A percentile compares a stretch with the other conserved stretches of the same genome.
phyloP scores from a whole-genome alignment of 1,140 invertebrate species.

The Drosophila trapezifrons region DNA sequence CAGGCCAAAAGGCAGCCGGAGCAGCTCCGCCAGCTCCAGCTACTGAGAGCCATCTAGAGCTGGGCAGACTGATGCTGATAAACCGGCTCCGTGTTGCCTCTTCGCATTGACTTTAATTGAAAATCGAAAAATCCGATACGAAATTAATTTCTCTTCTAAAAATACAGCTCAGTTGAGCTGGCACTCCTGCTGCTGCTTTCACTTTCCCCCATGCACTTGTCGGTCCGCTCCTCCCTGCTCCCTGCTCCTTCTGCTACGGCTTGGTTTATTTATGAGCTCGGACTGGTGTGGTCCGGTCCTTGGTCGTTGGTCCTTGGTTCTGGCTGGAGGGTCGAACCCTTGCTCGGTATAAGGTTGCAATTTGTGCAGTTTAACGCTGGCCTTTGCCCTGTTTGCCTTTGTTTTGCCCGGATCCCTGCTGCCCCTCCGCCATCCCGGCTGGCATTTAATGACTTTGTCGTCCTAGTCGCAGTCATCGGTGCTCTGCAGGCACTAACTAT shows the following conservation, averaged over 20 bases:
- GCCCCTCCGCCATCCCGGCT: conserved; percentile 7
- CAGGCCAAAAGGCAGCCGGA: conserved; percentile 15
- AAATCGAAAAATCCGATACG: conserved; percentile 82
- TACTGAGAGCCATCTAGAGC: conserved; percentile 17
- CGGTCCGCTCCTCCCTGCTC: conserved; percentile 18
- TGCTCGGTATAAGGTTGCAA: conserved; percentile 72
- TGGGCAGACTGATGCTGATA: conserved; percentile 13
- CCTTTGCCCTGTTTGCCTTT: conserved; percentile 65
- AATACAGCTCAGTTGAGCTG: conserved; percentile 60
- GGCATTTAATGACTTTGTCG: conserved; percentile 80
- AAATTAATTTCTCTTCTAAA: conserved; percentile 83
- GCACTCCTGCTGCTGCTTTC: conserved; percentile 42
- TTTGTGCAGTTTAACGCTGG: conserved; percentile 82
- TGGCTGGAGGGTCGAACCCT: conserved; percentile 26
- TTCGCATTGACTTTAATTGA: conserved; percentile 80
- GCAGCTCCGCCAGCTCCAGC: neutral
- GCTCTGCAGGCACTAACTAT: conserved; percentile 48
- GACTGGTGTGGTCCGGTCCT: conserved; percentile 41
- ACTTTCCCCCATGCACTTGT: conserved; percentile 68
- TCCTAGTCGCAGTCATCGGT: conserved; percentile 47
- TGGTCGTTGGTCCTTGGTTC: conserved; percentile 28
- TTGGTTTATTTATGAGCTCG: conserved; percentile 74
- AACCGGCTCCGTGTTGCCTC: conserved; percentile 30
- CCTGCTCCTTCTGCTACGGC: conserved; percentile 15
- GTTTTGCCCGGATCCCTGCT: conserved; percentile 18